A percentile compares a stretch with the other conserved stretches of the same genome.
Conservation (phyloP, 2,797 vertebrate species). For the Antrozous pallidus region DNA sequence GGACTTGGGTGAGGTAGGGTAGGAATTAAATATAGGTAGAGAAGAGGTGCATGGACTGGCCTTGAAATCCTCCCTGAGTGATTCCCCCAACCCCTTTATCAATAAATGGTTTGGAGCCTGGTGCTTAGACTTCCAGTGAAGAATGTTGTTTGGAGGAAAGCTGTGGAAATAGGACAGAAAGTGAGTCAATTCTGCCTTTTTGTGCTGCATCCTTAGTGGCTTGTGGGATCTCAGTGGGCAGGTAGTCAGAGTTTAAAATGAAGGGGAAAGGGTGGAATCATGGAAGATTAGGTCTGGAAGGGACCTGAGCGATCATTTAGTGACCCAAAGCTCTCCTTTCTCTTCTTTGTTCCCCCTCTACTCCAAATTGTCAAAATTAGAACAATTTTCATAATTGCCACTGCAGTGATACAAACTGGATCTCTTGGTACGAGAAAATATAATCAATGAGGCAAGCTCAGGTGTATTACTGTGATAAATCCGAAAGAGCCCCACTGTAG, state of each 20-base stretch:
- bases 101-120: neutral
- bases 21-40: neutral
- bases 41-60: neutral
- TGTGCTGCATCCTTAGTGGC: neutral
- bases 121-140: neutral
- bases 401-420: neutral
- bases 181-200: neutral
- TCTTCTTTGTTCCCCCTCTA: neutral
- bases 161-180: neutral
- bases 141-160: neutral
- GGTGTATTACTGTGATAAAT: neutral
- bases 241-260: neutral
- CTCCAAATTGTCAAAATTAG: neutral
- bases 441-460: neutral
- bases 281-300: neutral
- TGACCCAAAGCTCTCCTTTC: neutral
- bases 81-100: neutral
- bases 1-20: no score
- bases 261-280: neutral
- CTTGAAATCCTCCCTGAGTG: neutral
- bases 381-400: neutral
- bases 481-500: neutral
- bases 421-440: neutral
- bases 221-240: neutral
- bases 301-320: neutral